Evolutionary conservation across 2,113 vertebrate species (phyloP), one percentile per base, ranked within the genome.

Genomic region (Myxocyprinus asiaticus): DNA sequence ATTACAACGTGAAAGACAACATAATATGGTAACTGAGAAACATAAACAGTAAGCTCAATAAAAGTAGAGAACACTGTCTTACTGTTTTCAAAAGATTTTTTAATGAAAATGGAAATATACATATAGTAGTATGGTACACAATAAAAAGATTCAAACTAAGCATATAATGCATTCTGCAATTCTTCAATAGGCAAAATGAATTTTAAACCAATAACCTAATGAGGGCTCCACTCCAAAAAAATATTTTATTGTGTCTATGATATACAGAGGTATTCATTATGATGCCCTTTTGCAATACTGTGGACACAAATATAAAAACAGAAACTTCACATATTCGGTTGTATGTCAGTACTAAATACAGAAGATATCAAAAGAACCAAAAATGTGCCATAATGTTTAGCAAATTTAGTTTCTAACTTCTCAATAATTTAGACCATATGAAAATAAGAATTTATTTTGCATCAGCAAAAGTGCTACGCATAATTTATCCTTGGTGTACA

Each of bases 101-200:
- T 92, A 92, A 91, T 91, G 87, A 90, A 92, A 92, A 89, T 88
- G 76, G 59, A 90, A 91, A 91, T 90, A 87, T 87, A 91, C 89
- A 92, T 84, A 75, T 81, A 71, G 22, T 33, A 33, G 63, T 88
- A 89, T 91, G 82, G 86, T 88, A 90, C 89, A 93, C 82, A 80
- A 87, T 80, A 56, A 80, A 84, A 70, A 66, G 58, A 66, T 42
- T 48, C 15, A 66, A 67, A 66, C 78, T 80, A 75, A 59, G 70
- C 51, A 67, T 73, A 61, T 50, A 11, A 50, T 56, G 43, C 22
- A 47, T 73, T 47, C 55, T 61, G 70, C 70, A 47, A 14, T 76
- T 65, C 62, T 76, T 65, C 8, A 74, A 45, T 61, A 44, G 62
- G 58, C 50, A 72, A 45, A 72, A 63, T 74, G 11, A n/a, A 58